phyloP scores from a whole-genome alignment of 2,113 vertebrate genomes.

The Eulacestoma nigropectus region DNA sequence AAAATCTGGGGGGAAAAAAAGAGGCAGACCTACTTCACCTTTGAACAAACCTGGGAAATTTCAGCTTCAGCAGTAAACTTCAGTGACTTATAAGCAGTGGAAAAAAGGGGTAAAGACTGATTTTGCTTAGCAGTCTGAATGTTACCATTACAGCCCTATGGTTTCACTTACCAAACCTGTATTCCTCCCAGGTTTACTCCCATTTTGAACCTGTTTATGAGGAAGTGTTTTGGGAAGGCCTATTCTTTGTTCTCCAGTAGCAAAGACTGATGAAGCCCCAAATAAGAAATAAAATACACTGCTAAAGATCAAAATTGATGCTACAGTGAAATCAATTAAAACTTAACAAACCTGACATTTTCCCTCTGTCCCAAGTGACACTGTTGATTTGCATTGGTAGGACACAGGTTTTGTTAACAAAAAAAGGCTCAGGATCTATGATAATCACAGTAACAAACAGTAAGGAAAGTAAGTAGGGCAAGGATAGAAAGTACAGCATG shows the following conservation, averaged over 20 bases:
- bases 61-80: not conserved
- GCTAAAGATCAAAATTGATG: not conserved
- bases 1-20: not conserved
- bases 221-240: not conserved
- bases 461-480: not conserved
- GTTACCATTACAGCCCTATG: not conserved
- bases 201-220: not conserved
- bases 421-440: not conserved
- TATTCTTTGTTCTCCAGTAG: not conserved
- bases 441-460: not conserved
- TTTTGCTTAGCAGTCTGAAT: not conserved
- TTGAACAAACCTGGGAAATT: not conserved
- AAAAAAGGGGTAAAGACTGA: not conserved
- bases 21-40: not conserved
- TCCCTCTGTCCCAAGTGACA: not conserved
- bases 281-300: not conserved
- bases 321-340: not conserved
- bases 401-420: not conserved
- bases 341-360: not conserved
- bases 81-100: not conserved
- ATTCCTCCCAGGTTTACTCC: not conserved
- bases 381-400: not conserved
- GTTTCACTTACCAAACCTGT: not conserved
- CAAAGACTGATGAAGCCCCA: not conserved
- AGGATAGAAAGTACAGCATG: not conserved